A percentile compares a stretch with the other conserved stretches of the same genome.
Conservation (phyloP, 2,888 invertebrate species). For the Ochropleura leucogaster region DNA sequence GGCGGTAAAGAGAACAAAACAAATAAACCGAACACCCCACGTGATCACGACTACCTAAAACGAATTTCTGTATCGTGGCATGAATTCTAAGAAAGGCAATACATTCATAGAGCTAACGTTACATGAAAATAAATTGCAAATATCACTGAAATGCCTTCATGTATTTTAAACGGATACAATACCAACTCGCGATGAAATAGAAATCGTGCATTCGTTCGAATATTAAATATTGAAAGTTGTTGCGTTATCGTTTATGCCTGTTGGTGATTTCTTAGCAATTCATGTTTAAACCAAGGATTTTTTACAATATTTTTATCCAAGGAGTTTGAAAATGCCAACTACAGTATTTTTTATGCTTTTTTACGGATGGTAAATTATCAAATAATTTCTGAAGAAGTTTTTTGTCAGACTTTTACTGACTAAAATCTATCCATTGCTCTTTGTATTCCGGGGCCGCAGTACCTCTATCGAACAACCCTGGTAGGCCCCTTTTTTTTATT, state of each 20-base stretch:
- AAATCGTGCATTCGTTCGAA: conserved; percentile 56
- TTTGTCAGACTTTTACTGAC: no score
- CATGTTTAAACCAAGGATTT: neutral
- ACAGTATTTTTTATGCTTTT: neutral
- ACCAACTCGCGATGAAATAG: conserved; percentile 49
- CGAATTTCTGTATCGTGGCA: neutral
- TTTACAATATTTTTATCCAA: neutral
- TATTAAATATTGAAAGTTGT: conserved; percentile 56
- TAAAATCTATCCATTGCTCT: no score
- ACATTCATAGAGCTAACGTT: conserved; percentile 7
- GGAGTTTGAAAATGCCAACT: neutral
- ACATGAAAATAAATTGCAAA: conserved; percentile 49
- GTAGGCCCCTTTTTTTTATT: no score
- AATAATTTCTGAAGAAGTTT: no score
- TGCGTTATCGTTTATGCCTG: conserved; percentile 43
- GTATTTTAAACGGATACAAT: conserved; percentile 59
- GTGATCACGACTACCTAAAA: conserved; percentile 7
- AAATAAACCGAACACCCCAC: conserved; percentile 2
- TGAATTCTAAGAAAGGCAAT: conserved; percentile 25
- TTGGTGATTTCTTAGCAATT: conserved; percentile 41
- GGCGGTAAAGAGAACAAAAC: conserved; percentile 4
- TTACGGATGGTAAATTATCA: no score
- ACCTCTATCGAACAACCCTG: no score
- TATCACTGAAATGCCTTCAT: conserved; percentile 37
- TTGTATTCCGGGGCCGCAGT: no score